Evolutionary conservation across 2,113 vertebrate species (phyloP).

Genomic region (Buteo buteo): DNA sequence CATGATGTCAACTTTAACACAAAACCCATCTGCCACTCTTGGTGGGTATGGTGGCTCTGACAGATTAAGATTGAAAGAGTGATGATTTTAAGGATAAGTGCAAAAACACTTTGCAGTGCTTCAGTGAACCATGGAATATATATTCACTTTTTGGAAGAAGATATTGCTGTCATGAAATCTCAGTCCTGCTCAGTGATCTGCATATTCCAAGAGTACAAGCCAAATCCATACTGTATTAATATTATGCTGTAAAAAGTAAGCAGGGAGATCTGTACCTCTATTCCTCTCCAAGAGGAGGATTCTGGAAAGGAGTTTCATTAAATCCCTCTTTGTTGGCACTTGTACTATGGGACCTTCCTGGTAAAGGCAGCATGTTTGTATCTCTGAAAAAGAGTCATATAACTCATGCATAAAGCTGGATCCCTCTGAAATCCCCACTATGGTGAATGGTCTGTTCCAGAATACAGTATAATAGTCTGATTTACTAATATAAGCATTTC

Average conservation of each 20-base stretch:
- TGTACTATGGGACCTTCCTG: neutral
- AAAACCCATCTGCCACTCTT: neutral
- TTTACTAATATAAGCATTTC: neutral
- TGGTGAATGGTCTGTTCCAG: neutral
- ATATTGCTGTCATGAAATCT: neutral
- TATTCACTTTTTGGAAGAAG: neutral
- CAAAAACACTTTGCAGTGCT: neutral
- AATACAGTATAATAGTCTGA: neutral
- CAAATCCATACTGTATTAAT: neutral
- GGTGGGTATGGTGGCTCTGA: neutral
- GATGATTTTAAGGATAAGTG: neutral
- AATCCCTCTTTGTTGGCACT: neutral
- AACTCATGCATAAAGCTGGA: neutral
- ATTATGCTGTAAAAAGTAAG: neutral
- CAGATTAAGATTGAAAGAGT: neutral
- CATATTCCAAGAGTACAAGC: neutral
- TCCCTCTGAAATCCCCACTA: neutral
- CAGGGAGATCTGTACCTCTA: neutral
- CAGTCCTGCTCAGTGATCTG: neutral
- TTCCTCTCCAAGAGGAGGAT: neutral
- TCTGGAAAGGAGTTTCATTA: neutral
- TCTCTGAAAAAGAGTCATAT: neutral
- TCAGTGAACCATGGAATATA: neutral
- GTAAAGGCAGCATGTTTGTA: neutral
- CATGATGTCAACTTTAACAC: neutral